These are phyloP conservation scores for Argyresthia albistria DNA, from an alignment of 2,888 invertebrate species.

Conservation along the genomic window DNA sequence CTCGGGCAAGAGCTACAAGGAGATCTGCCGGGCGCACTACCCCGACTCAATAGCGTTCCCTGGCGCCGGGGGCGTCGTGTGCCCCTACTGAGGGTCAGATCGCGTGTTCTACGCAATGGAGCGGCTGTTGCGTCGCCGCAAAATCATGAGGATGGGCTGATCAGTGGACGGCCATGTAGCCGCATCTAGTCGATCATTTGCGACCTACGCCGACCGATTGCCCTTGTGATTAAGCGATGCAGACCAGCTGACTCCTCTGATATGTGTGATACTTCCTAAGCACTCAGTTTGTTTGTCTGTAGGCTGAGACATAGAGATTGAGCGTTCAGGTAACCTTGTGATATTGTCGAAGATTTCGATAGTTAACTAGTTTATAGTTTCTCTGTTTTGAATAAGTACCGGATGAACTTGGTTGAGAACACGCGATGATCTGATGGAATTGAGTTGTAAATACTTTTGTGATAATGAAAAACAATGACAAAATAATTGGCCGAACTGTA, in stretches of 20 bases:
- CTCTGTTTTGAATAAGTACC: slow-evolving; percentile 19
- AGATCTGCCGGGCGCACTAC: slow-evolving; percentile 79
- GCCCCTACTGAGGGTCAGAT: slow-evolving; percentile 73
- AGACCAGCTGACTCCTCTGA: no score
- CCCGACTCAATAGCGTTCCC: slow-evolving; percentile 63
- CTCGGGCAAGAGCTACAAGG: slow-evolving; percentile 74
- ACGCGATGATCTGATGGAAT: slow-evolving; percentile 36
- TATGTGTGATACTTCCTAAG: neutral
- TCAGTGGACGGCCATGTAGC: neutral
- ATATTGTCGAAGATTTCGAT: neutral
- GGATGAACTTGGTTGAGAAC: slow-evolving; percentile 56
- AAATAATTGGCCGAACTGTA: slow-evolving; percentile 51
- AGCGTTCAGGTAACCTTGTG: neutral
- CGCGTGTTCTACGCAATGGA: slow-evolving; percentile 71
- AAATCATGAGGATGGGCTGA: slow-evolving; percentile 66
- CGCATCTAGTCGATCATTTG: neutral
- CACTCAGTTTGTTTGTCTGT: neutral
- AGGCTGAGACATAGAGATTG: neutral
- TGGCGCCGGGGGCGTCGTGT: slow-evolving; percentile 73
- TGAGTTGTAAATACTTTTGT: neutral
- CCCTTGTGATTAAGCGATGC: no score
- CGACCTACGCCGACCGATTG: no score
- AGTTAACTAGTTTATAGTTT: neutral
- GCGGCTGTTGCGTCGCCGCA: slow-evolving; percentile 61
- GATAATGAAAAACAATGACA: no score